Evolutionary conservation across 2,113 vertebrate genomes (phyloP).

Genomic region (Alaudala cheleensis): DNA sequence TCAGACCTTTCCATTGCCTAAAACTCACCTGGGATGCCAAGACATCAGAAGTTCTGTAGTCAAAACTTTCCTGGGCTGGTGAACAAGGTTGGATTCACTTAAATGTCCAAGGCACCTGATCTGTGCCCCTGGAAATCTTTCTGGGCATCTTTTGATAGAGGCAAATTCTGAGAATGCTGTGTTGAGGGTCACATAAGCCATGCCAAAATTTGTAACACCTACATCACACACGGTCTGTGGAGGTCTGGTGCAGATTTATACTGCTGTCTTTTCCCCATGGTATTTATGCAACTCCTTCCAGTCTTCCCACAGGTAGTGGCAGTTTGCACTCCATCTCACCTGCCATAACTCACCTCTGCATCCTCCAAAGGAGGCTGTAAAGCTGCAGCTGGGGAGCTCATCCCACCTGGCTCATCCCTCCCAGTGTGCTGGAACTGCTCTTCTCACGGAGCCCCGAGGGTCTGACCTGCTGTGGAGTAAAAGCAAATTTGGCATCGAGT

Average conservation of each 20-base stretch:
- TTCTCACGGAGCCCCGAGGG: background rate
- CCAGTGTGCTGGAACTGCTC: background rate
- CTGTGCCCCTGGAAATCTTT: background rate
- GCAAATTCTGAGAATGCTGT: background rate
- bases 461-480: background rate
- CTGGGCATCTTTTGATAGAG: background rate
- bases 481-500: background rate
- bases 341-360: background rate
- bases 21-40: background rate
- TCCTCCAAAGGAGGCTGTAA: background rate
- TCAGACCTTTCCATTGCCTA: background rate
- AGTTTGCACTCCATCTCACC: background rate
- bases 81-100: background rate
- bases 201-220: background rate
- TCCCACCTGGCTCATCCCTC: background rate
- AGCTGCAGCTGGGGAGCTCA: background rate
- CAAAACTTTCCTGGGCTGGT: background rate
- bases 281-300: background rate
- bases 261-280: background rate
- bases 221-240: background rate
- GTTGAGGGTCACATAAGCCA: background rate
- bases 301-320: background rate
- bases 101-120: background rate
- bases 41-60: background rate
- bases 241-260: background rate